phyloP scores from a whole-genome alignment of 2,797 vertebrate species.

The Momotus momota region DNA sequence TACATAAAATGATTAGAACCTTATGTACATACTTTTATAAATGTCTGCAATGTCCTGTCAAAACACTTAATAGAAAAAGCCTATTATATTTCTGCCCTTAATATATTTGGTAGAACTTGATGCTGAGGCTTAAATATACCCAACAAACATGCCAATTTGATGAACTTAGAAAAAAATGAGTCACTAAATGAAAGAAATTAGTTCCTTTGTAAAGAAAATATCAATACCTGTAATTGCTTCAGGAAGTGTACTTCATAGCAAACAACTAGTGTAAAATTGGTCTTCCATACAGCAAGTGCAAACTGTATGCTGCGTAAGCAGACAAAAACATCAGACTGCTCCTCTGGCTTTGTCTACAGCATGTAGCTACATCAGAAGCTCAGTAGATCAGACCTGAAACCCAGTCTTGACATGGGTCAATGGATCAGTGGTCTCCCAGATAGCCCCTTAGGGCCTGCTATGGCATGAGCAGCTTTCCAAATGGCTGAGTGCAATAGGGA shows the following conservation, averaged over 20 bases:
- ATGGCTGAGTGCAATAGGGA: conserved; percentile 78
- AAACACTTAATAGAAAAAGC: not conserved
- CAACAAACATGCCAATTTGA: conserved; percentile 6
- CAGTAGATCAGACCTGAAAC: conserved; percentile 88
- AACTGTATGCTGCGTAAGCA: conserved; percentile 63
- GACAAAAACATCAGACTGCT: not conserved
- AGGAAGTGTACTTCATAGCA: conserved; percentile 66
- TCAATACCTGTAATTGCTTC: conserved; percentile 56
- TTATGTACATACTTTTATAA: not conserved
- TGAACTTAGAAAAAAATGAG: conserved; percentile 10
- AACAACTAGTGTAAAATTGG: conserved; percentile 62
- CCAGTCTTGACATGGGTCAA: conserved; percentile 92
- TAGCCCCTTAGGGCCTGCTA: conserved; percentile 82
- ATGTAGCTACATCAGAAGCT: conserved; percentile 83
- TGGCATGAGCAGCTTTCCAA: conserved; percentile 82
- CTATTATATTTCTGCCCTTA: not conserved
- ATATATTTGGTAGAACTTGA: not conserved
- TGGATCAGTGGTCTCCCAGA: conserved; percentile 85
- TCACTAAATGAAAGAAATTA: conserved; percentile 21
- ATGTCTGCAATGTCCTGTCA: not conserved
- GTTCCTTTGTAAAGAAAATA: conserved; percentile 37
- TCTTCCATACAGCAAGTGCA: conserved; percentile 35
- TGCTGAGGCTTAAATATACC: conserved; percentile 28
- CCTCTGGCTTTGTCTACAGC: conserved; percentile 79
- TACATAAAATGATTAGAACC: not conserved